Evolutionary conservation across 2,888 invertebrate species (phyloP), one percentile per base, ranked within the genome.

Genomic region (Halocaridina rubra): DNA sequence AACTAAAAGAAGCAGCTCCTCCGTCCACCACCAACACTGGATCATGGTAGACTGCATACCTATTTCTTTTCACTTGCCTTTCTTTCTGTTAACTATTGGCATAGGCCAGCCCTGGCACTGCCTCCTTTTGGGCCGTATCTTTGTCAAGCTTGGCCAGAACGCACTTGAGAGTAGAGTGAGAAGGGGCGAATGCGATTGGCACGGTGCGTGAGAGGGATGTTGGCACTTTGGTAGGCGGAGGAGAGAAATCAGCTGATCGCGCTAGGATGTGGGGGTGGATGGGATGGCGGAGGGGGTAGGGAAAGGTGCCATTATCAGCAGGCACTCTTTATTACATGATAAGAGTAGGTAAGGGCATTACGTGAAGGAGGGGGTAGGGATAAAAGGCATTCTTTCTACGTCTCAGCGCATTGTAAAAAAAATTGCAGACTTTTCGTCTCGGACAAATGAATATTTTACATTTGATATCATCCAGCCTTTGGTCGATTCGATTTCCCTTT

Each of bases 31-130:
- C n/a, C 32, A 13, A 71, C 33, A 80, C 71, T 30, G 24, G 57
- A 72, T 71, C 59, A 80, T 80, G 80, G 80, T 80, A 57, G 71
- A 71, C 71, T 57, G 32, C 30, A 22, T 19, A 53, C 53, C n/a
- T n/a, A n/a, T n/a, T n/a, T n/a, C n/a, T n/a, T n/a, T n/a, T n/a
- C n/a, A n/a, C n/a, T n/a, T n/a, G n/a, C n/a, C n/a, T n/a, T n/a
- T 39, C 22, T 39, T n/a, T 2, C 46, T 33, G 19, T 33, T 39
- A 39, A 39, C 24, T 24, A 22, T n/a, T 39, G 39, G 46, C 39
- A 27, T 71, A 32, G 8, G 30, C 27, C 13, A 13, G 71, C 10
- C 16, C 16, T 74, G 74, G 10, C 46, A 39, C 22, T 22, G 33
- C 19, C 71, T 71, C 71, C 71, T 32, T 32, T 39, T 39, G 19